Conservation (phyloP, 2,797 vertebrate genomes). For the Anas capensis region DNA sequence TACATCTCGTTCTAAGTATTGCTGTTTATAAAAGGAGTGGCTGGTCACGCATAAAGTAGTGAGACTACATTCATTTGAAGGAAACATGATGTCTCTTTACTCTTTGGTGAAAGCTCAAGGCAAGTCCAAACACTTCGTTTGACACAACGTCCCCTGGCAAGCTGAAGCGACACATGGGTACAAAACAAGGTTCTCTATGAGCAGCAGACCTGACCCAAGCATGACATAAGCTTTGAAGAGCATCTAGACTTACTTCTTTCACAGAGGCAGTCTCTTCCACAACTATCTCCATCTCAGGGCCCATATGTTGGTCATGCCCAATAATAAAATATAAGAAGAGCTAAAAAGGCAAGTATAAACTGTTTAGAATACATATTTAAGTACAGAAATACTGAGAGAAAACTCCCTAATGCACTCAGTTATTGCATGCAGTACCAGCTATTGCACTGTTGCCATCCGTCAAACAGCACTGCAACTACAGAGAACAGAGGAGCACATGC, state of each 20-base stretch:
- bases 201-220: not conserved
- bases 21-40: not conserved
- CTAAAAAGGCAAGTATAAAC: constrained; percentile 70
- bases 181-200: not conserved
- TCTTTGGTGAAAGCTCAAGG: not conserved
- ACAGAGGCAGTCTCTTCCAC: constrained; percentile 87
- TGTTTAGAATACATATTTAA: not conserved
- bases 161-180: accelerated
- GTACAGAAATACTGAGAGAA: not conserved
- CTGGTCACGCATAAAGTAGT: not conserved
- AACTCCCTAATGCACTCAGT: not conserved
- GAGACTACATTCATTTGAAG: accelerated
- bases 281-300: constrained; percentile 88
- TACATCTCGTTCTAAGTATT: accelerated
- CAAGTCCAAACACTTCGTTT: not conserved
- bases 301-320: constrained; percentile 80
- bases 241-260: constrained; percentile 82
- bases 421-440: not conserved
- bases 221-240: not conserved
- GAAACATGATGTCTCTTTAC: not conserved
- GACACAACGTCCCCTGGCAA: not conserved
- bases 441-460: not conserved
- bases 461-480: not conserved
- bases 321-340: constrained; percentile 90
- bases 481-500: not conserved